Conservation (phyloP, 2,888 invertebrate genomes). For the Pollenia labialis region DNA sequence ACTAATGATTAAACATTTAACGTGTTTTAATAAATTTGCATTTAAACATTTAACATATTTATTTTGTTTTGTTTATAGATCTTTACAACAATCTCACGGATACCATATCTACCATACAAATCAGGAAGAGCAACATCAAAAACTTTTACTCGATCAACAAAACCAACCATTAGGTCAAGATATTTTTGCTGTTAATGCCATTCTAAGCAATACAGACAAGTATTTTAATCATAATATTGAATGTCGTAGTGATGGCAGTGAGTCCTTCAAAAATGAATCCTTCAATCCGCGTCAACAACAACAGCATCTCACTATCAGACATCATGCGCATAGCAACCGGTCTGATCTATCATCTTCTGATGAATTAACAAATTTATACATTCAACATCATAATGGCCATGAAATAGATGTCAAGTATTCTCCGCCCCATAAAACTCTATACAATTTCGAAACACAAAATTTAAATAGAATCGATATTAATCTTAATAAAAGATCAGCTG, state of each 20-base stretch:
- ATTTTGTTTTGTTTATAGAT: conserved; percentile 11
- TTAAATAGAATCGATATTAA: not conserved
- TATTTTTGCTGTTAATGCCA: conserved; percentile 36
- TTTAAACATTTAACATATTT: not conserved
- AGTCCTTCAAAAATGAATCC: conserved; percentile 23
- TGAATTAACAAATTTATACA: conserved; percentile 48
- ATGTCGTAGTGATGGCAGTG: conserved; percentile 14
- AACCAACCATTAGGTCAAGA: conserved; percentile 33
- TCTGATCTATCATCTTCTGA: conserved; percentile 17
- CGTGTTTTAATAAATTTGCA: not conserved
- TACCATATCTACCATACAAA: conserved; percentile 41
- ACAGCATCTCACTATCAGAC: conserved; percentile 11
- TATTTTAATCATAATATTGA: conserved; percentile 49
- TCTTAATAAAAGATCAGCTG: conserved; percentile 40
- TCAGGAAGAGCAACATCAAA: conserved; percentile 52
- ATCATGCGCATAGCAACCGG: conserved; percentile 14
- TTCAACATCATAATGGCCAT: conserved; percentile 39
- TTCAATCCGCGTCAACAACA: conserved; percentile 14
- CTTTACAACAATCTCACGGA: conserved; percentile 43
- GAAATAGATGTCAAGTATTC: conserved; percentile 52
- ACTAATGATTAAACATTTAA: no score
- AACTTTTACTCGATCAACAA: conserved; percentile 38
- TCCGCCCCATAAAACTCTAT: conserved; percentile 26
- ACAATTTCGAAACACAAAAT: conserved; percentile 38
- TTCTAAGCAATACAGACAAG: conserved; percentile 55